phyloP scores from a whole-genome alignment of 2,113 vertebrate genomes.

The Jacana jacana region DNA sequence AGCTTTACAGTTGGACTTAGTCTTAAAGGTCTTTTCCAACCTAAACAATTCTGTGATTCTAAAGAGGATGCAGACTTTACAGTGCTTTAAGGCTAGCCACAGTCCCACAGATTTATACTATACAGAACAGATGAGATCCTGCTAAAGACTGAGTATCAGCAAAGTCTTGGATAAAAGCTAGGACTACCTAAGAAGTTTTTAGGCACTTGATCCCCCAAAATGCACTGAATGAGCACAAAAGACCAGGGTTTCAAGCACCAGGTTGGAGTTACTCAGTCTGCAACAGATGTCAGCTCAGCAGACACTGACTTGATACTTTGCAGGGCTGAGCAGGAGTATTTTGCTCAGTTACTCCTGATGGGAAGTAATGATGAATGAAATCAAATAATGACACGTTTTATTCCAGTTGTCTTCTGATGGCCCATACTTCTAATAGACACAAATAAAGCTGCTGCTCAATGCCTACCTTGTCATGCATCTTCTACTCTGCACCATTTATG shows the following conservation, averaged over 20 bases:
- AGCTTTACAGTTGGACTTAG: not conserved
- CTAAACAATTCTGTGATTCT: not conserved
- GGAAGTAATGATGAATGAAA: not conserved
- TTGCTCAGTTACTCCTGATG: not conserved
- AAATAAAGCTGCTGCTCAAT: not conserved
- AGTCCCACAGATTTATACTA: not conserved
- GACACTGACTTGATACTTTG: not conserved
- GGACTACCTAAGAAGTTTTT: not conserved
- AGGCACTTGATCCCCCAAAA: not conserved
- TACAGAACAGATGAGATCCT: not conserved
- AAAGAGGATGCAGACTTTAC: not conserved
- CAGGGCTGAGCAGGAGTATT: not conserved
- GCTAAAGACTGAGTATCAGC: not conserved
- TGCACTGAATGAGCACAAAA: not conserved
- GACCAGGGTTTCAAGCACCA: not conserved
- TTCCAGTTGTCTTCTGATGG: not conserved
- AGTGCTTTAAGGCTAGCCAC: not conserved
- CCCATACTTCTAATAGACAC: not conserved
- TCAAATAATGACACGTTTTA: not conserved
- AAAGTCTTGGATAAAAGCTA: not conserved
- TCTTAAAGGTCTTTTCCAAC: not conserved
- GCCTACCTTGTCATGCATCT: not conserved
- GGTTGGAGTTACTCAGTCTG: not conserved
- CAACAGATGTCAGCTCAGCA: not conserved
- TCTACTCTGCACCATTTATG: not conserved